These are phyloP conservation scores for Chionoecetes opilio DNA, from an alignment of 1,140 invertebrate species.

Conservation along the genomic window DNA sequence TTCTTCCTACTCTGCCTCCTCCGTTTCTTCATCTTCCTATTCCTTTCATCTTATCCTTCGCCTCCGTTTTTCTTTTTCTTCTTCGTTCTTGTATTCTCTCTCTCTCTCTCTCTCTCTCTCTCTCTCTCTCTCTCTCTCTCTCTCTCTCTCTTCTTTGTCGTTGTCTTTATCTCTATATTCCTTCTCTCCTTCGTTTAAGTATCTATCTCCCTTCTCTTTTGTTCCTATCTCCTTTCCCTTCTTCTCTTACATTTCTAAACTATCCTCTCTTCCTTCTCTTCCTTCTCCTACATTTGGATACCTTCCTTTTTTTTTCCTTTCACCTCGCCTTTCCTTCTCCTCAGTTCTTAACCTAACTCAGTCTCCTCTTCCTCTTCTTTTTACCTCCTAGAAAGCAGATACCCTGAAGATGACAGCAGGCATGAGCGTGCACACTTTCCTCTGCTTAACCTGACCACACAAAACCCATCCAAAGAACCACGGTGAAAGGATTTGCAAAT, in stretches of 20 bases:
- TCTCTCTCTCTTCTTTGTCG: background rate
- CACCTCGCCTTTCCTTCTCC: background rate
- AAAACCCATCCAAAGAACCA: no score
- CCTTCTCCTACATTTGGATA: no score
- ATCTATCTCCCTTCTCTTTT: background rate
- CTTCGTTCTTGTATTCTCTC: background rate
- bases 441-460: no score
- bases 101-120: background rate
- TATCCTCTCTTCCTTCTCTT: background rate
- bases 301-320: background rate
- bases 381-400: background rate
- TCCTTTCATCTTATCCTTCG: no score
- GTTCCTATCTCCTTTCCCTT: background rate
- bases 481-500: no score
- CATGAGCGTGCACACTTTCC: no score
- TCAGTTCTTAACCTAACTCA: background rate
- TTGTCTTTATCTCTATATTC: background rate
- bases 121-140: background rate
- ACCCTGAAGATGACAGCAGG: no score
- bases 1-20: background rate
- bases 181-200: background rate
- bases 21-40: background rate
- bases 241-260: background rate
- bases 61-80: no score
- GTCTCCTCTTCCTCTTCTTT: background rate